Evolutionary conservation across 30 jellyfish, hydroid and myxozoan species (phyloP).

Genomic region (Aurelia aurita complex sp. Pacific): DNA sequence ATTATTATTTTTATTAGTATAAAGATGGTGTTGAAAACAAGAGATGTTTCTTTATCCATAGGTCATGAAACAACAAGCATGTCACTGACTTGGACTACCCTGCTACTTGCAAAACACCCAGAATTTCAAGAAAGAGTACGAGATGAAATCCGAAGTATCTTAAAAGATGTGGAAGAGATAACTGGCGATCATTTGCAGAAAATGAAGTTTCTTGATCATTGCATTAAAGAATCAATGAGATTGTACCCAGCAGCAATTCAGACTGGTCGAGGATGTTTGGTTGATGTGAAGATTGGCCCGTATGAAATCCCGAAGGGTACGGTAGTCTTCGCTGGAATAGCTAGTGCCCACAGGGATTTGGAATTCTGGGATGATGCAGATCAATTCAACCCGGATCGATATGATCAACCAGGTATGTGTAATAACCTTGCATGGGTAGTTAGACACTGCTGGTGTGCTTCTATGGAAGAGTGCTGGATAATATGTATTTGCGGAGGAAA

Average conservation of each 20-base stretch:
- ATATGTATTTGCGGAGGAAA: too few relatives aligned
- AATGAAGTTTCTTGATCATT: conserved; percentile 33
- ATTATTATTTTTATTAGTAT: too few relatives aligned
- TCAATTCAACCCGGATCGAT: conserved; percentile 57
- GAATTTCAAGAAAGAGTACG: conserved; percentile 30
- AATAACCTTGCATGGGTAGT: not conserved
- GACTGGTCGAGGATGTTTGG: conserved; percentile 1
- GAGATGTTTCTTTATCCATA: too few relatives aligned
- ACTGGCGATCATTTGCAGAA: conserved; percentile 35
- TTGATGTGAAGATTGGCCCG: conserved; percentile 32
- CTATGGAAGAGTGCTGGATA: too few relatives aligned
- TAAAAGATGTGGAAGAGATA: conserved; percentile 23
- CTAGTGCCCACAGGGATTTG: conserved; percentile 6
- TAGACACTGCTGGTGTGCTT: too few relatives aligned
- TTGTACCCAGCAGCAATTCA: conserved; percentile 36
- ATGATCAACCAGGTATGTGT: conserved; percentile 13
- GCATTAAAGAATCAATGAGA: conserved; percentile 51
- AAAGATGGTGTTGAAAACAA: too few relatives aligned
- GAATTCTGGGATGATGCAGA: conserved; percentile 40
- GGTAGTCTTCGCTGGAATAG: not conserved
- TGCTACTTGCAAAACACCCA: conserved; percentile 25
- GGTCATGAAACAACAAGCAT: conserved; percentile 31
- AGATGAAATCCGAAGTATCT: conserved; percentile 9
- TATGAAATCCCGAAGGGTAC: conserved; percentile 33
- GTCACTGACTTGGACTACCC: conserved; percentile 27